phyloP scores from a whole-genome alignment of 1,140 invertebrate genomes.

The Drosophila pseudoobscura region DNA sequence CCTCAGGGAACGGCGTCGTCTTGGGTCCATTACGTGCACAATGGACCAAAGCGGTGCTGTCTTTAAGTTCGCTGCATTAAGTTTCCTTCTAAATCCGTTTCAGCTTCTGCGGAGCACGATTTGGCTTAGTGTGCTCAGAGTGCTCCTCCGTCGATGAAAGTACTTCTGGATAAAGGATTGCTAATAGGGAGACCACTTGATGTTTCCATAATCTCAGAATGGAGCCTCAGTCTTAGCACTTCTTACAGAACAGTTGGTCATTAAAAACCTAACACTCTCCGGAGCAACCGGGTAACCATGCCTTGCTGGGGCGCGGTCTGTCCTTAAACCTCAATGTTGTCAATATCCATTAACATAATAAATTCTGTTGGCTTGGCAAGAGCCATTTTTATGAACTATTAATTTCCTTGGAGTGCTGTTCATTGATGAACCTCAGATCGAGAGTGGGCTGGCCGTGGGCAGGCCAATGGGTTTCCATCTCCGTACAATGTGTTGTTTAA shows the following conservation, averaged over 20 bases:
- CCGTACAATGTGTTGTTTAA: constrained; percentile 68
- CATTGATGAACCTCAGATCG: constrained; percentile 20
- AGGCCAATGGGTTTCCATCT: constrained; percentile 54
- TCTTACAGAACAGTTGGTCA: no score
- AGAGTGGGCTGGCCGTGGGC: neutral
- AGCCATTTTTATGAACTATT: constrained; percentile 63
- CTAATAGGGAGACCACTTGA: neutral
- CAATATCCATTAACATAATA: constrained; percentile 40
- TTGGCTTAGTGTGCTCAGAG: constrained; percentile 1
- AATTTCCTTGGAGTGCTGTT: constrained; percentile 29
- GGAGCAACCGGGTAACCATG: no score
- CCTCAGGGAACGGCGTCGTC: constrained; percentile 41
- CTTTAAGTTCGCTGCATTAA: constrained; percentile 34
- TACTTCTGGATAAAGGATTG: neutral
- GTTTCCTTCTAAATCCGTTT: constrained; percentile 17
- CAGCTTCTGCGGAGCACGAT: constrained; percentile 10
- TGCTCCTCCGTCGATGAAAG: neutral
- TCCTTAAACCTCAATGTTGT: constrained; percentile 1
- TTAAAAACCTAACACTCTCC: no score
- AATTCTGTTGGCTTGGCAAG: constrained; percentile 16
- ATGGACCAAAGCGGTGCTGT: constrained; percentile 15
- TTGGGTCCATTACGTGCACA: constrained; percentile 46
- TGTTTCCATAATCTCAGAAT: no score
- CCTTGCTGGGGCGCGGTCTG: no score
- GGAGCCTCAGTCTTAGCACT: no score